Percentiles rank a stretch among this genome's conserved stretches.
Evolutionary conservation across 2,113 vertebrate species (phyloP).

Genomic region (Cyanoderma ruficeps): DNA sequence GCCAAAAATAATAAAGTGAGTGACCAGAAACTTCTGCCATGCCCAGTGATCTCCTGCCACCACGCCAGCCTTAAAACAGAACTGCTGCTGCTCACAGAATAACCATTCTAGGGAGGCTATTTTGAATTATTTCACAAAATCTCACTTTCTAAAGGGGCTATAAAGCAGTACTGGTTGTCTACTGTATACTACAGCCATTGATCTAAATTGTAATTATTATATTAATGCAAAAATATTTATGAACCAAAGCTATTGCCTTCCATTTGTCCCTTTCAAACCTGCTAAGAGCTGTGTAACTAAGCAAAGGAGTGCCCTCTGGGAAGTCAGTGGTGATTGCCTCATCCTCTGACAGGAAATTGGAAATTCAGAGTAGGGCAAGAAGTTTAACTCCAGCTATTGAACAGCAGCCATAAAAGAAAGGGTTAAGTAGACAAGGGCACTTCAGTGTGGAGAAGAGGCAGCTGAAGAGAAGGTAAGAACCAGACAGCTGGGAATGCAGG

Average conservation of each 20-base stretch:
- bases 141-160: not conserved
- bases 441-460: not conserved
- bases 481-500: not conserved
- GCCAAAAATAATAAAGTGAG: not conserved
- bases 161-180: not conserved
- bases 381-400: not conserved
- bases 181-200: not conserved
- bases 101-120: not conserved
- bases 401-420: not conserved
- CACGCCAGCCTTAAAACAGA: accelerated
- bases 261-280: not conserved
- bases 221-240: not conserved
- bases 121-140: not conserved
- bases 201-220: not conserved
- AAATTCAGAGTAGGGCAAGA: not conserved
- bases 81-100: not conserved
- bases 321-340: not conserved
- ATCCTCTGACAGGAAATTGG: not conserved
- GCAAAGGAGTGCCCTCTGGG: no score
- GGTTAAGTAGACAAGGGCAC: not conserved
- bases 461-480: not conserved
- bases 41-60: not conserved
- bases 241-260: not conserved
- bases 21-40: not conserved
- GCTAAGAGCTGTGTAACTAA: not conserved